Base-by-base conservation (phyloP, 1,140 invertebrate genomes). In the Phymastichus coffea region DNA sequence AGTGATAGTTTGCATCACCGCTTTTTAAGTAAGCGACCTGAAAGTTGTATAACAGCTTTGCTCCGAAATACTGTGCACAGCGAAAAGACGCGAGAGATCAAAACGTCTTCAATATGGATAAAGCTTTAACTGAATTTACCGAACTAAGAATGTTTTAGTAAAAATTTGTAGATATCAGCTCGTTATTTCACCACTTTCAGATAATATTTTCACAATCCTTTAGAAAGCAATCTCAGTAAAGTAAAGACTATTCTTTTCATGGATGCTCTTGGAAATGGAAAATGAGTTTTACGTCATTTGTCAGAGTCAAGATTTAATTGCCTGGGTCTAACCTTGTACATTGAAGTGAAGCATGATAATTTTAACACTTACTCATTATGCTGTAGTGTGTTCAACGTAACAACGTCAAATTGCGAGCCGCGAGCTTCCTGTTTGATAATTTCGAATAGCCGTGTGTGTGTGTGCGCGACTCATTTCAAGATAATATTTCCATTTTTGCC, bases 1-100 rank as follows among this genome's bases (percentile, higher is more conserved):
- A 49, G 47, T 60, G 49, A 49, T 55, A 58, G 59, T 65, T 68
- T 66, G 38, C 63, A 44, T 58, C 62, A 66, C 47, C 63, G 51
- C 28, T 40, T 63, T 59, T 53, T 53, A 68, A 61, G 57, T 59
- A 53, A 55, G 57, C 53, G 58, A 66, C 58, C 57, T 25, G 47
- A 48, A 63, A 54, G 47, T 68, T 65, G 30, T 56, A 53, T 62
- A 65, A 66, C 10, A 49, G 12, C n/a, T 62, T 28, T 47, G 33
- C 15, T 33, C 52, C 44, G 47, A 64, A 66, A 66, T 63, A 22
- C 43, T 44, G 41, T 12, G n/a, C n/a, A n/a, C 40, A 44, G 46
- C 25, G 35, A 37, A 38, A 26, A 40, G 17, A 20, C 33, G 33
- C 25, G 20, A 38, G 22, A 53, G 41, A 53, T 30, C 14, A n/a